These are phyloP conservation scores for Anoplophora glabripennis DNA, from an alignment of 1,140 invertebrate genomes.

Conservation along the genomic window DNA sequence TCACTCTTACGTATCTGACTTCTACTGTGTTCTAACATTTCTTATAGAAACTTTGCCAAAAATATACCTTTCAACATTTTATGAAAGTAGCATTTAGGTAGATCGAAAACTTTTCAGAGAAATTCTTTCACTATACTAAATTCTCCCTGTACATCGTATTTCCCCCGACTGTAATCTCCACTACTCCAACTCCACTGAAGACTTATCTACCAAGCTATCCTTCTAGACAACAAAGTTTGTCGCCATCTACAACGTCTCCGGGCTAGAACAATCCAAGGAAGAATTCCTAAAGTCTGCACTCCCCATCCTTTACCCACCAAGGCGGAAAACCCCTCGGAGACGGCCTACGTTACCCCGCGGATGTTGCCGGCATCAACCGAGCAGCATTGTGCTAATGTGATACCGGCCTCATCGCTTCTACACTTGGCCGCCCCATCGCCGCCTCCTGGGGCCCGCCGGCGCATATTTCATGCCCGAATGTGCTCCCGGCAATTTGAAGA, in stretches of 20 bases:
- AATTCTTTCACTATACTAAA: too few species aligned
- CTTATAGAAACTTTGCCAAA: too few species aligned
- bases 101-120: too few species aligned
- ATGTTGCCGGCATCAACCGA: slow-evolving; percentile 8
- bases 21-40: too few species aligned
- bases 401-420: slow-evolving; percentile 44
- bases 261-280: background rate
- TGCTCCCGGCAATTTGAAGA: slow-evolving; percentile 47
- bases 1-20: too few species aligned
- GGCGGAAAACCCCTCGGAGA: background rate
- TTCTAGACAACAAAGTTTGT: slow-evolving; percentile 42
- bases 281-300: too few species aligned
- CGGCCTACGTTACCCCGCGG: too few species aligned
- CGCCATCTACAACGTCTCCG: slow-evolving; percentile 38
- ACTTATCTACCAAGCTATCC: slow-evolving; percentile 38
- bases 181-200: background rate
- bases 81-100: too few species aligned
- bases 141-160: too few species aligned
- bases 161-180: too few species aligned
- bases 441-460: slow-evolving; percentile 33
- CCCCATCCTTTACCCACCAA: too few species aligned
- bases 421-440: slow-evolving; percentile 39
- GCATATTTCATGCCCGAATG: slow-evolving; percentile 43
- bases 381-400: slow-evolving; percentile 44
- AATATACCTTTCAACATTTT: too few species aligned